Base-by-base conservation (phyloP, 2,797 vertebrate species). In the Platalea minor region DNA sequence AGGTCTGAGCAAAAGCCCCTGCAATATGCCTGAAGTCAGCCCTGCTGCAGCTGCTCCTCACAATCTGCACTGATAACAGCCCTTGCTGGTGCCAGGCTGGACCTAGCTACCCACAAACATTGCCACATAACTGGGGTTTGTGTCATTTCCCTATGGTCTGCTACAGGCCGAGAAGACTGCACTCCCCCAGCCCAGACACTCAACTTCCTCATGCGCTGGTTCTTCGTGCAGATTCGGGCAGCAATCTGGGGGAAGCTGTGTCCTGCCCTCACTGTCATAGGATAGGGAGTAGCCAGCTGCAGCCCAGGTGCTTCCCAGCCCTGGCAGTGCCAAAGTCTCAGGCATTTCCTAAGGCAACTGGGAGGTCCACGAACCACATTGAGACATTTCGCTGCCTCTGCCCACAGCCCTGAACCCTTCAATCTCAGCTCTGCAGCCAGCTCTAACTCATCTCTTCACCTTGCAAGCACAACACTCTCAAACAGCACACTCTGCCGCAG, bases 121-220 rank as follows among this genome's bases (percentile, higher is more conserved):
- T 39, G 7, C 15, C 25, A 5, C 9, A 0, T 10, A 26, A 80
- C 29, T 21, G 18, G 4, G 10, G 7, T 46, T 59, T 61, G 4
- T 41, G 26, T 13, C 46, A 35, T 59, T 89, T 73, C 17, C 24
- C 43, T 13, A 5, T 5, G 9, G 9, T 9, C 46, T 61, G 23
- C 54, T 51, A 17, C 31, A 48, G n/a, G 7, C 25, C 13, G 28
- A 69, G 35, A 19, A 39, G 56, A 29, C 11, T 28, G 26, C 39
- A 29, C 10, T 46, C 13, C 10, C 11, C 23, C 37, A 63, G 48
- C 60, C 80, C 20, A 8, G 17, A 64, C n/a, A 65, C 6, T 2
- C 41, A 72, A 24, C 12, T 56, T 80, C n/a, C 9, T 67, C 37
- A 8, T 5, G n/a, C 21, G 13, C 39, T 13, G 9, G 6, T 51